Conservation (phyloP, 2,888 invertebrate genomes). For the Muscina levida region DNA sequence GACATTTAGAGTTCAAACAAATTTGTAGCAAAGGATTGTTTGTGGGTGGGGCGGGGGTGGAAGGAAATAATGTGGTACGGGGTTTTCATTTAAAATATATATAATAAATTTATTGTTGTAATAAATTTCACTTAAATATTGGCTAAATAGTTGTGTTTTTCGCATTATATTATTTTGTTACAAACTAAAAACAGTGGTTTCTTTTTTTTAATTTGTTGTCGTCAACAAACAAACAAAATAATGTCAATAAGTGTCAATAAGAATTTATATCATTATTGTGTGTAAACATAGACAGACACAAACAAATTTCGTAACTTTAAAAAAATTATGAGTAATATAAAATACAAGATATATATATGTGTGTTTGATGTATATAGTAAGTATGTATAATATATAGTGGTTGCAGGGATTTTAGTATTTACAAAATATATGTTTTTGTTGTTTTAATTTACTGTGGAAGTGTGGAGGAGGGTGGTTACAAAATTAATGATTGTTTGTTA, state of each 20-base stretch:
- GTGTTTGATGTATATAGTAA: too few relatives aligned
- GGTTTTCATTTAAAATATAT: slow-evolving; percentile 5
- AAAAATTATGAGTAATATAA: slow-evolving; percentile 9
- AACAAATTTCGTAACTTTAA: background rate
- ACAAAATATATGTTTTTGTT: too few relatives aligned
- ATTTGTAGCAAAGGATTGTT: background rate
- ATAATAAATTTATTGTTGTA: slow-evolving; percentile 13
- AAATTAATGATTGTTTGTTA: slow-evolving; percentile 18
- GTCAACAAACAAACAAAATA: slow-evolving; percentile 27
- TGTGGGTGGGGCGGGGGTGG: slow-evolving; percentile 46
- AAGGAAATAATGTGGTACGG: slow-evolving; percentile 16
- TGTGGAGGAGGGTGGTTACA: slow-evolving; percentile 9
- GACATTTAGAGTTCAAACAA: background rate
- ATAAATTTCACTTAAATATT: slow-evolving; percentile 49
- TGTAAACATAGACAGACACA: slow-evolving; percentile 1
- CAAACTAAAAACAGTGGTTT: slow-evolving; percentile 12
- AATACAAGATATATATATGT: slow-evolving; percentile 7
- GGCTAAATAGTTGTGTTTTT: slow-evolving; percentile 39
- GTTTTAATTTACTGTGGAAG: too few relatives aligned
- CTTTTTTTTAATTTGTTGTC: slow-evolving; percentile 22
- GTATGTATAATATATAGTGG: too few relatives aligned
- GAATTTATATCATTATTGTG: background rate
- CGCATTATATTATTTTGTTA: slow-evolving; percentile 4
- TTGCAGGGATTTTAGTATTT: slow-evolving; percentile 8
- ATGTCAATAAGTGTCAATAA: slow-evolving; percentile 27